Evolutionary conservation across 2,113 vertebrate genomes (phyloP), one percentile per base, ranked within the genome.

Genomic region (Hemiscyllium ocellatum): DNA sequence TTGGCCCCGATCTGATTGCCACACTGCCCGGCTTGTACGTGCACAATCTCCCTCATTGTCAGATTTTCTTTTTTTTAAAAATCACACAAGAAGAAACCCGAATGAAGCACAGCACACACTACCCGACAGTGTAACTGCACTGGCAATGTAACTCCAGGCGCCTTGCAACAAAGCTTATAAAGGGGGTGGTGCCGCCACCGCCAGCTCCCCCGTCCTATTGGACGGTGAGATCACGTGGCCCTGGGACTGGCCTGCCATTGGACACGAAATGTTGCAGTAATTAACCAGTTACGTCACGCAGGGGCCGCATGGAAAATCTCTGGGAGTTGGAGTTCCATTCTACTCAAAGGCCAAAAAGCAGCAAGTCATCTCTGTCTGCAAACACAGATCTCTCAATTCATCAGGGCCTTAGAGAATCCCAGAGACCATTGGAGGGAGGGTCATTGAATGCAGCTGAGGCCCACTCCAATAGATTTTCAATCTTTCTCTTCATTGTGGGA

Each of bases 1-100:
- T 93, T 93, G 33, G 89, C 89, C 17, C 89, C 89, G 33, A 93
- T 93, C 15, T 93, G 89, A 65, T 93, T 93, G 4, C 89, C 89
- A 66, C 89, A 93, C 19, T 93, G 89, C 2, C 89, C 89, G 37
- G 89, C 89, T 68, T 93, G 89, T 20, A 93, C n/a, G 10, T 93
- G 89, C 56, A 93, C 89, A 17, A 93, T 93, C 61, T 93, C 89
- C 61, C 89, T 65, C 89, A 93, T 93, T 19, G 61, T 93, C 26
- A 37, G n/a, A 0, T 0, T 10, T 61, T 61, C 10, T 61, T 61
- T 8, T 56, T 56, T 56, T 56, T 61, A 61, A 61, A 61, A 61
- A 61, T 61, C 56, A 61, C 56, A 61, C 10, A 61, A 61, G 56
- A 56, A 8, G 8, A 56, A 56, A 56, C 56, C 56, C 56, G 56